Base-by-base conservation (phyloP, 1,140 invertebrate species). In the Ruditapes philippinarum region DNA sequence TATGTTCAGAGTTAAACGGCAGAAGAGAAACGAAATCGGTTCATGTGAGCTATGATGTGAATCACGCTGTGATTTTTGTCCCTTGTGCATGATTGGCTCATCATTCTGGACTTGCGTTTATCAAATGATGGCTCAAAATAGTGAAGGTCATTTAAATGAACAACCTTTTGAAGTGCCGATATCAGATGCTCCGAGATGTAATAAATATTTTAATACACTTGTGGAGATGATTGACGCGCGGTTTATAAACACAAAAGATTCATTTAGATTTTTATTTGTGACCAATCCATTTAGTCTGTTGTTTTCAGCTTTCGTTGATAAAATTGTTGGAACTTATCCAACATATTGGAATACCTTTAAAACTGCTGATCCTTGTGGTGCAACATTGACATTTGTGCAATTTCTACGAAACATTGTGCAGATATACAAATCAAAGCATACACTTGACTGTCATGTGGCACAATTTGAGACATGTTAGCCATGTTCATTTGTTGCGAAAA, bases 141-240 rank as follows among this genome's bases (percentile, higher is more conserved):
- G 19, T 33, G 36, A 33, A 60, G 33, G 3, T 5, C 7, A 22
- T 19, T 28, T 36, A 1, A n/a, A 3, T 12, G 38, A n/a, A 38
- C 65, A 85, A 36, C 82, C 82, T 40, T 74, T 54, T 36, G 60
- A 85, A 51, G 82, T 85, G 3, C 82, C 82, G 1, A 85, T 85
- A 11, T 31, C 42, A 11, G 1, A 38, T n/a, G 82, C 82, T 11
- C 40, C 57, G n/a, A n/a, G n/a, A n/a, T n/a, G n/a, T n/a, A n/a
- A n/a, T n/a, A n/a, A n/a, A n/a, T n/a, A 60, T 38, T 60, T 54
- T 28, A 25, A 73, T 38, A 17, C 25, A 11, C 12, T 19, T 0
- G 11, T 11, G 17, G 12, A 45, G 11, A 40, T 9, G 14, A 45
- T 38, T 17, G 42, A 45, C n/a, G 36, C 81, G 22, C 31, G 25